Percentiles rank a stretch among this genome's conserved stretches.
Conservation (phyloP, 2,797 vertebrate genomes). For the Prionace glauca region DNA sequence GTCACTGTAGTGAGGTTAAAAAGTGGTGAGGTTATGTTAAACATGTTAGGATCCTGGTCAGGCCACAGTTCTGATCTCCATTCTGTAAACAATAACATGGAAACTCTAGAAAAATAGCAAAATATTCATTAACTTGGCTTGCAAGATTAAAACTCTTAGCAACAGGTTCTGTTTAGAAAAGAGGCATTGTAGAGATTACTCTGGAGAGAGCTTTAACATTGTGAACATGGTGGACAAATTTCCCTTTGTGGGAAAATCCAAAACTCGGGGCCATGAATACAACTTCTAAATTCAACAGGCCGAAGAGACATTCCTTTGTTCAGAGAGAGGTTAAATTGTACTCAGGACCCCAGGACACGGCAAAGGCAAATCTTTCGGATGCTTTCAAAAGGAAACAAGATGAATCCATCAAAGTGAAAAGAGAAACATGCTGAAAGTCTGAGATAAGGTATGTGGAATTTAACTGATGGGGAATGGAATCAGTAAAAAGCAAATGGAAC, state of each 20-base stretch:
- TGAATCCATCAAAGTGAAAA: background rate
- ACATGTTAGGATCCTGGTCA: background rate
- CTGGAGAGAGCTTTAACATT: background rate
- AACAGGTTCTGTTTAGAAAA: background rate
- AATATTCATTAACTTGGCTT: background rate
- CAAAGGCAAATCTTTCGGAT: background rate
- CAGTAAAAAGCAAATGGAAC: background rate
- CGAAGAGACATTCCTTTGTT: background rate
- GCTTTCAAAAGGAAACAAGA: background rate
- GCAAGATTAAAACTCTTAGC: background rate
- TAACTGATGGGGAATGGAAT: background rate
- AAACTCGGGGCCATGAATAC: background rate
- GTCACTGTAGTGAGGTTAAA: background rate
- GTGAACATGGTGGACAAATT: background rate
- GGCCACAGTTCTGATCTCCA: background rate
- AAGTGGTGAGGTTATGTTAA: background rate
- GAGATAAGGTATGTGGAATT: background rate
- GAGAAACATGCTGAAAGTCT: background rate
- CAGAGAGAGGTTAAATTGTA: background rate
- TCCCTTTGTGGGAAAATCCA: background rate
- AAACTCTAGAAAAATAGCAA: background rate
- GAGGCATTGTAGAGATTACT: background rate
- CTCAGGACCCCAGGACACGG: background rate
- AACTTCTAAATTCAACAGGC: background rate
- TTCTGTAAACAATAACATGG: background rate